Conservation (phyloP, 1,140 invertebrate genomes). For the Musca vetustissima region DNA sequence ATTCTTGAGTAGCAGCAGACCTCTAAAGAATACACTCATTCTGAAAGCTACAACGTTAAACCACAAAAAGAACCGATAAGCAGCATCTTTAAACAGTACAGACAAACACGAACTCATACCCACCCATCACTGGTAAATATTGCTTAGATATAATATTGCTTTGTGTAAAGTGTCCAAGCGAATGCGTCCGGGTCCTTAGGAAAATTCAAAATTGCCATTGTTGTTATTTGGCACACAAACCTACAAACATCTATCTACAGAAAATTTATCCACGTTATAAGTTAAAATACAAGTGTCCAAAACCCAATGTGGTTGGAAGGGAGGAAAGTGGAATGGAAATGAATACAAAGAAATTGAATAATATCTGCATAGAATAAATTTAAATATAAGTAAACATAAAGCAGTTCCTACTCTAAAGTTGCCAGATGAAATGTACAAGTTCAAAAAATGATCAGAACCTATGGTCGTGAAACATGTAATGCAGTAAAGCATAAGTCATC, state of each 20-base stretch:
- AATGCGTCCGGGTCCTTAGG: not conserved
- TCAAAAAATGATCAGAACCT: no score
- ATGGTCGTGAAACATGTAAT: no score
- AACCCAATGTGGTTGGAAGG: not conserved
- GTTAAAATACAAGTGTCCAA: conserved; percentile 3
- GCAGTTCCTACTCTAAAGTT: not conserved
- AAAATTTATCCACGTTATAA: no score
- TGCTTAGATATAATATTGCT: no score
- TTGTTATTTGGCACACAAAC: not conserved
- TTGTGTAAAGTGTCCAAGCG: no score
- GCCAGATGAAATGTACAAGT: not conserved
- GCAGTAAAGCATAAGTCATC: no score
- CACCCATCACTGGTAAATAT: not conserved
- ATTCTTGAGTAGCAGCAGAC: conserved; percentile 13
- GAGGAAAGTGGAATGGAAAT: not conserved
- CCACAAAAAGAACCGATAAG: not conserved
- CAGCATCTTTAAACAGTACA: not conserved
- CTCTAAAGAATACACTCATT: not conserved
- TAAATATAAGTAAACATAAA: conserved; percentile 11
- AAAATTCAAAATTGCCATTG: conserved; percentile 14
- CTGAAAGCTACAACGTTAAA: not conserved
- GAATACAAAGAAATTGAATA: conserved; percentile 1
- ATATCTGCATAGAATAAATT: conserved; percentile 10
- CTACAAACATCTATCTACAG: no score
- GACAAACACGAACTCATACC: not conserved